Evolutionary conservation across 2,113 vertebrate genomes (phyloP).

Genomic region (Tachysurus vachellii): DNA sequence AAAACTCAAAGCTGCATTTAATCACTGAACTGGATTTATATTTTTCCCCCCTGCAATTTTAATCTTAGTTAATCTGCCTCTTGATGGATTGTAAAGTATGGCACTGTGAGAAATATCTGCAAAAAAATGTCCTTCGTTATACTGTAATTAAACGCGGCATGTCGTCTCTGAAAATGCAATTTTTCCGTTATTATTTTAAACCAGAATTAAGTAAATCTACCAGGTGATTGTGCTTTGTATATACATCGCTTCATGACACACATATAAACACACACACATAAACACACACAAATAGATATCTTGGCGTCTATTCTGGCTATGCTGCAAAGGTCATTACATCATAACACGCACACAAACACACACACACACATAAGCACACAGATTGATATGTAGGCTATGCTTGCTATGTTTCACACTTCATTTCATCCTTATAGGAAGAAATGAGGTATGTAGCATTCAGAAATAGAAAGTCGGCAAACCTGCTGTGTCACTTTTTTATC

Average conservation of each 20-base stretch:
- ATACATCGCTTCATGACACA: not conserved
- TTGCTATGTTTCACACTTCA: not conserved
- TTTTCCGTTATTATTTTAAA: not conserved
- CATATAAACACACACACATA: not conserved
- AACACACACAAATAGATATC: not conserved
- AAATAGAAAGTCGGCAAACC: not conserved
- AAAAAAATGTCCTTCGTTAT: not conserved
- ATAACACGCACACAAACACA: constrained; percentile 9
- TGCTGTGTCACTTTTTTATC: not conserved
- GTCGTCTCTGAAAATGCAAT: too few relatives aligned
- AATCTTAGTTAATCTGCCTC: constrained; percentile 4
- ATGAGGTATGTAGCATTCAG: not conserved
- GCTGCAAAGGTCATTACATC: too few relatives aligned
- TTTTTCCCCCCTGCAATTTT: not conserved
- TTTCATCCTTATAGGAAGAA: not conserved
- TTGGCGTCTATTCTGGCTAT: too few relatives aligned
- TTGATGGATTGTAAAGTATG: constrained; percentile 3
- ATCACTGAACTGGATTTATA: not conserved
- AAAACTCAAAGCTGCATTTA: not conserved
- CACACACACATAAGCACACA: constrained; percentile 9
- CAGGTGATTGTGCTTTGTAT: not conserved
- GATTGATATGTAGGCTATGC: not conserved
- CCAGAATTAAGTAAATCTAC: not conserved
- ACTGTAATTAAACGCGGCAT: too few relatives aligned
- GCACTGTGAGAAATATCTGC: not conserved